These are phyloP conservation scores for Hypocryptadius cinnamomeus DNA, from an alignment of 2,113 vertebrate genomes.

Conservation along the genomic window DNA sequence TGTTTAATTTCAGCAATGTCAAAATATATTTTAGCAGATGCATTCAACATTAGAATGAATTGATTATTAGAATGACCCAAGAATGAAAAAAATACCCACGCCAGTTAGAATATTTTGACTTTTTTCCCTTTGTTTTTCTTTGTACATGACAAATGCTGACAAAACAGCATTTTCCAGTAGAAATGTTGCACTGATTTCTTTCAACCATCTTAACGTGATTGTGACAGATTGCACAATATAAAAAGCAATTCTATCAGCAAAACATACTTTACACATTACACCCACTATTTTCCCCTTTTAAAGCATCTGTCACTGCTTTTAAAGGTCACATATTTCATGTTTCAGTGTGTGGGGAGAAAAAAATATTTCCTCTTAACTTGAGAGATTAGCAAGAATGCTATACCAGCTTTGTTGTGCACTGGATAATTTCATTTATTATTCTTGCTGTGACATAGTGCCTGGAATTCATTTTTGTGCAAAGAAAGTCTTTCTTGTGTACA, in stretches of 20 bases:
- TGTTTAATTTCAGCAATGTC: not conserved
- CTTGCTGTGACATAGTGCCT: not conserved
- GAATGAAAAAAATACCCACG: not conserved
- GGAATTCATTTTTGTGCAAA: not conserved
- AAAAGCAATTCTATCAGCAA: conserved; percentile 37
- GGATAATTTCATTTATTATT: not conserved
- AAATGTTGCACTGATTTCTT: not conserved
- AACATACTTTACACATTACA: not conserved
- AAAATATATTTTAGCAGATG: not conserved
- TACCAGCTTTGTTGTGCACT: not conserved
- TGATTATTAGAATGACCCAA: not conserved
- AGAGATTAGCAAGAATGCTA: not conserved
- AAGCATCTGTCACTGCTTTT: conserved; percentile 26
- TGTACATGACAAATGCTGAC: not conserved
- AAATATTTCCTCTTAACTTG: not conserved
- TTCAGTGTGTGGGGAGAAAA: not conserved
- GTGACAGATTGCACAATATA: conserved; percentile 28
- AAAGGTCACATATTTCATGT: conserved; percentile 46
- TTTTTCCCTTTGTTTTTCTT: not conserved
- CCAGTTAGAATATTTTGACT: not conserved
- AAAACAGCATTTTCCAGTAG: not conserved
- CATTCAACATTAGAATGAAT: not conserved
- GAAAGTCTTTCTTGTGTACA: not conserved
- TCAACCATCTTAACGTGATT: not conserved
- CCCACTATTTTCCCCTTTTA: not conserved